These are phyloP conservation scores for Syrmaticus mikado DNA, from an alignment of 2,113 vertebrate genomes.

Conservation along the genomic window DNA sequence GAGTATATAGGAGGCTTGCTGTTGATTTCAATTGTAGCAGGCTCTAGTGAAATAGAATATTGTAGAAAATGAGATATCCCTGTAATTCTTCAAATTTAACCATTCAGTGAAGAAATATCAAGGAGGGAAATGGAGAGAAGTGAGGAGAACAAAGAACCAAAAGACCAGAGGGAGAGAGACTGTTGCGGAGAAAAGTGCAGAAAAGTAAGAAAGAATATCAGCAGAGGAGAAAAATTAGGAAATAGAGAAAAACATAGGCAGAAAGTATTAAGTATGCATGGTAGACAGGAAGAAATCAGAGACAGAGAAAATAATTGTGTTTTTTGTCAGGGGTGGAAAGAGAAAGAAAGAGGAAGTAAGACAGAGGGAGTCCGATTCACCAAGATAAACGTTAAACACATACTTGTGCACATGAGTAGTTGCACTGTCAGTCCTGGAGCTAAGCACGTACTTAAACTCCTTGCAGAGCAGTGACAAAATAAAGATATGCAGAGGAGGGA, in stretches of 20 bases:
- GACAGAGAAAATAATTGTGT: background rate
- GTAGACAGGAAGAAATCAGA: background rate
- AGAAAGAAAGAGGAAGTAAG: background rate
- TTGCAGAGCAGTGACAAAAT: background rate
- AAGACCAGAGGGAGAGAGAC: background rate
- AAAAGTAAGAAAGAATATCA: background rate
- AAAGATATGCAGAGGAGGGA: background rate
- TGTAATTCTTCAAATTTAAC: constrained; percentile 51
- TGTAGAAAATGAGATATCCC: constrained; percentile 60
- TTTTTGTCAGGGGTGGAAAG: background rate
- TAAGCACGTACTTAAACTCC: background rate
- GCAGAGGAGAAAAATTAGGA: background rate
- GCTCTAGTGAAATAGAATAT: constrained; percentile 60
- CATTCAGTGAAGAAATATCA: constrained; percentile 38
- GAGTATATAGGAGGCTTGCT: background rate
- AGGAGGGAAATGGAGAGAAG: background rate
- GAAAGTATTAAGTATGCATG: background rate
- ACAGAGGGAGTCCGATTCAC: background rate
- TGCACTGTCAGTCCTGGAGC: background rate
- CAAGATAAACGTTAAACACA: background rate
- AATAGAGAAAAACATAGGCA: background rate
- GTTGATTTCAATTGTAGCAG: background rate
- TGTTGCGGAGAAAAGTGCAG: background rate
- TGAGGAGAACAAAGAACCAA: background rate
- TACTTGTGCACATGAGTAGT: background rate